These are phyloP conservation scores for Octodonta nipae DNA, from an alignment of 2,888 invertebrate genomes.

Conservation along the genomic window DNA sequence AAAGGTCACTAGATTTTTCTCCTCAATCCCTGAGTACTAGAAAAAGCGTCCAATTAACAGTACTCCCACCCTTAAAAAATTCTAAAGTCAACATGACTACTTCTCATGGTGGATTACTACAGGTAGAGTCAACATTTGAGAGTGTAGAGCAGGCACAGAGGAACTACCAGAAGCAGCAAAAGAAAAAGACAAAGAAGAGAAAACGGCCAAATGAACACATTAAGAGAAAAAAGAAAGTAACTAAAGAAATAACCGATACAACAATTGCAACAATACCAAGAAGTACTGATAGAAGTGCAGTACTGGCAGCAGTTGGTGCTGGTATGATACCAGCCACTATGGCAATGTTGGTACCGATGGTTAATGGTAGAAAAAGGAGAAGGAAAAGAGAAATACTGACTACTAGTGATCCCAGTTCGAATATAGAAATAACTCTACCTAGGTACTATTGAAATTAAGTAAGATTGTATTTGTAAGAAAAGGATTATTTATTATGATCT, in stretches of 20 bases:
- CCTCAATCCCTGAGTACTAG: conserved; percentile 20
- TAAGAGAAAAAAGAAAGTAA: conserved; percentile 13
- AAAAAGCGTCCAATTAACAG: conserved; percentile 44
- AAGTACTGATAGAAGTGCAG: conserved; percentile 44
- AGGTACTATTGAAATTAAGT: too few relatives aligned
- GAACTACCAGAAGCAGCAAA: conserved; percentile 32
- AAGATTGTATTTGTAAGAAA: too few relatives aligned
- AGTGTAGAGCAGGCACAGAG: conserved; percentile 50
- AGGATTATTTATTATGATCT: too few relatives aligned
- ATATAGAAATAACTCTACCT: too few relatives aligned
- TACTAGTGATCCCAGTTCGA: too few relatives aligned
- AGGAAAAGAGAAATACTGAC: too few relatives aligned
- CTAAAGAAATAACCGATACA: too few relatives aligned
- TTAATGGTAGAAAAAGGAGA: conserved; percentile 40
- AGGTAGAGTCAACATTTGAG: conserved; percentile 59
- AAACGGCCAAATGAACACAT: conserved; percentile 10
- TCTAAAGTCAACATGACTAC: conserved; percentile 49
- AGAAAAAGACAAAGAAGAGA: conserved; percentile 10
- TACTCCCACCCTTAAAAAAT: conserved; percentile 54
- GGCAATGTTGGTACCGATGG: conserved; percentile 67
- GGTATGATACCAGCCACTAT: conserved; percentile 70
- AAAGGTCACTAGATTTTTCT: neutral
- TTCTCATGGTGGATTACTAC: conserved; percentile 60
- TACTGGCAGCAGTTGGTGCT: conserved; percentile 60
- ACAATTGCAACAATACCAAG: conserved; percentile 5